Conservation (phyloP, 2,888 invertebrate genomes). For the Coenonympha arcania region DNA sequence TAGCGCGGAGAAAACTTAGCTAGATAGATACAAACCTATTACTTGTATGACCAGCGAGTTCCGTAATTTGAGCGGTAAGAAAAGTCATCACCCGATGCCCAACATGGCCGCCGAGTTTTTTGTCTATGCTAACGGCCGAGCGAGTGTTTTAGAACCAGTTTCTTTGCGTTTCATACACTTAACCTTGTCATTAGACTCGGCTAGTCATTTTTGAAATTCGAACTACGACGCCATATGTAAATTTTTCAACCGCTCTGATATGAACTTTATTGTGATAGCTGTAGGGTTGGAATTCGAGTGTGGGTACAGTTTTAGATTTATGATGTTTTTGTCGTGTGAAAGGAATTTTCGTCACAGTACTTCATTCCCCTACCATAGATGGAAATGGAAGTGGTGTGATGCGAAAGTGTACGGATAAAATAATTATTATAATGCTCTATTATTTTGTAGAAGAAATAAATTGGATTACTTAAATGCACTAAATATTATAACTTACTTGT, state of each 20-base stretch:
- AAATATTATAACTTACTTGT: too few relatives aligned
- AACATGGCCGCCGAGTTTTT: conserved; percentile 39
- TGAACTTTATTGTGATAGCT: background rate
- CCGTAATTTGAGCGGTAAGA: conserved; percentile 29
- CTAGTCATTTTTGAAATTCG: conserved; percentile 37
- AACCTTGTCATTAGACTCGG: conserved; percentile 42
- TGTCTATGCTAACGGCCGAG: conserved; percentile 38
- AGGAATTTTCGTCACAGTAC: conserved; percentile 35
- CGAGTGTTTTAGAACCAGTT: conserved; percentile 40
- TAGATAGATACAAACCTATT: background rate
- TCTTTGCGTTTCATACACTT: conserved; percentile 40
- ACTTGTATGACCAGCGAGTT: conserved; percentile 8
- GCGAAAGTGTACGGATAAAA: conserved; percentile 27
- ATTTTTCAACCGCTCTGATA: background rate
- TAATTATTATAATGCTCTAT: conserved; percentile 1
- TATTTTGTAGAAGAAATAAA: too few relatives aligned
- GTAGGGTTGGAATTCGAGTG: conserved; percentile 20
- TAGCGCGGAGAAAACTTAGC: conserved; percentile 11
- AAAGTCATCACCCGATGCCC: conserved; percentile 35
- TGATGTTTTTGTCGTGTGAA: conserved; percentile 18
- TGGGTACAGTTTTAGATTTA: conserved; percentile 6
- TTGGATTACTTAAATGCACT: too few relatives aligned
- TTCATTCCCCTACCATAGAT: conserved; percentile 34
- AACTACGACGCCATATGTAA: conserved; percentile 26
- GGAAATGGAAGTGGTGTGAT: conserved; percentile 32